Evolutionary conservation across 2,797 vertebrate genomes (phyloP).

Genomic region (Pseudopleuronectes americanus): DNA sequence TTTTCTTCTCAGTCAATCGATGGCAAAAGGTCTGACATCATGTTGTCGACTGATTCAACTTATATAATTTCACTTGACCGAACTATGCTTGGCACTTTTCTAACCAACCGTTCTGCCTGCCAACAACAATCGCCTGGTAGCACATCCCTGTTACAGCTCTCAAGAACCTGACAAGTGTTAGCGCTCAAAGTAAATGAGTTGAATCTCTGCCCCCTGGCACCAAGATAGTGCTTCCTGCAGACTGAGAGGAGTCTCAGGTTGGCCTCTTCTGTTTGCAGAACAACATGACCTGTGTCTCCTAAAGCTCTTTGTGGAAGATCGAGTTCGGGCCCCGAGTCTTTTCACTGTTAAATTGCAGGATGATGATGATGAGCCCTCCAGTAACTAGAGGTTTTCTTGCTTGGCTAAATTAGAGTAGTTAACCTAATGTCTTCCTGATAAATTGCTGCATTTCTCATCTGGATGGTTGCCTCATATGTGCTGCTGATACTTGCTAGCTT

Average conservation of each 20-base stretch:
- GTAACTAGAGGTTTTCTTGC: slow-evolving; percentile 29
- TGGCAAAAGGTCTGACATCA: no score
- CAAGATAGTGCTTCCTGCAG: slow-evolving; percentile 41
- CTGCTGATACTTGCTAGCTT: slow-evolving; percentile 26
- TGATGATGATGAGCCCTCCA: slow-evolving; percentile 13
- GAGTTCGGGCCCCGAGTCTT: not conserved
- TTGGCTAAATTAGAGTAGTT: slow-evolving; percentile 43
- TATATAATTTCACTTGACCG: no score
- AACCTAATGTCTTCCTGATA: slow-evolving; percentile 43
- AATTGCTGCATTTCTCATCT: slow-evolving; percentile 43
- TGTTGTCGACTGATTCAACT: no score
- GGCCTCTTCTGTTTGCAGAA: slow-evolving; percentile 15
- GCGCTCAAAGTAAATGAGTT: slow-evolving; percentile 57
- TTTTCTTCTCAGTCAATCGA: no score
- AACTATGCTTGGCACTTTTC: no score
- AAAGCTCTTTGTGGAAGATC: slow-evolving; percentile 1
- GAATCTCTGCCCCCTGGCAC: slow-evolving; percentile 46
- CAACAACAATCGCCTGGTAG: no score
- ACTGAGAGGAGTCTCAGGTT: slow-evolving; percentile 31
- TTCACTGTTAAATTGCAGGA: slow-evolving; percentile 37
- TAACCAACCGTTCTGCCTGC: no score
- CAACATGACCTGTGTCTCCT: slow-evolving; percentile 13
- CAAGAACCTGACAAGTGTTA: slow-evolving; percentile 36
- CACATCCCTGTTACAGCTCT: slow-evolving; percentile 36
- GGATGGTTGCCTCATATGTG: slow-evolving; percentile 21